These are phyloP conservation scores for Gnathochromis pfefferi DNA, from an alignment of 2,113 vertebrate species.

Conservation along the genomic window DNA sequence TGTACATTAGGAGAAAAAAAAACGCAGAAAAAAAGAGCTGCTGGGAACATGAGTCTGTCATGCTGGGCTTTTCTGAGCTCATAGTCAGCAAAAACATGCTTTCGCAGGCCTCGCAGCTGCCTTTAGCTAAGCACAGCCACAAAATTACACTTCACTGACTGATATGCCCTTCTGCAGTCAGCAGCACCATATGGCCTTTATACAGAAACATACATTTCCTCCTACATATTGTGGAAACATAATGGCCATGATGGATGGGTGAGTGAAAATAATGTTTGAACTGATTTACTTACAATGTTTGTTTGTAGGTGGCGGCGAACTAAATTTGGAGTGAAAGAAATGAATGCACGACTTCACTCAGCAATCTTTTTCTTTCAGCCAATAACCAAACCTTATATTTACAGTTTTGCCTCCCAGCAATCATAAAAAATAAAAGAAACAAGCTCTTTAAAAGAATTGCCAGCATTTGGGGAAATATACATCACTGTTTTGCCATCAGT, in stretches of 20 bases:
- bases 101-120: background rate
- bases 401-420: background rate
- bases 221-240: background rate
- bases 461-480: background rate
- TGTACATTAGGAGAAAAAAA: background rate
- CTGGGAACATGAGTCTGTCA: background rate
- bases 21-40: accelerated
- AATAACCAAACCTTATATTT: background rate
- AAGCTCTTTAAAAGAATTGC: background rate
- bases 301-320: background rate
- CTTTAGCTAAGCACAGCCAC: background rate
- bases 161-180: background rate
- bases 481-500: background rate
- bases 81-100: background rate
- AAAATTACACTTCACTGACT: background rate
- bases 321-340: background rate
- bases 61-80: background rate
- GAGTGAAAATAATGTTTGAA: background rate
- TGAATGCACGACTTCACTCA: background rate
- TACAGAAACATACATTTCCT: background rate
- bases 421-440: background rate
- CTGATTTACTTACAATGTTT: background rate
- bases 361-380: background rate
- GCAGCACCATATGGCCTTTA: background rate
- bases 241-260: accelerated